Conservation (phyloP, 2,113 vertebrate genomes). For the Himantopus leucocephalus region DNA sequence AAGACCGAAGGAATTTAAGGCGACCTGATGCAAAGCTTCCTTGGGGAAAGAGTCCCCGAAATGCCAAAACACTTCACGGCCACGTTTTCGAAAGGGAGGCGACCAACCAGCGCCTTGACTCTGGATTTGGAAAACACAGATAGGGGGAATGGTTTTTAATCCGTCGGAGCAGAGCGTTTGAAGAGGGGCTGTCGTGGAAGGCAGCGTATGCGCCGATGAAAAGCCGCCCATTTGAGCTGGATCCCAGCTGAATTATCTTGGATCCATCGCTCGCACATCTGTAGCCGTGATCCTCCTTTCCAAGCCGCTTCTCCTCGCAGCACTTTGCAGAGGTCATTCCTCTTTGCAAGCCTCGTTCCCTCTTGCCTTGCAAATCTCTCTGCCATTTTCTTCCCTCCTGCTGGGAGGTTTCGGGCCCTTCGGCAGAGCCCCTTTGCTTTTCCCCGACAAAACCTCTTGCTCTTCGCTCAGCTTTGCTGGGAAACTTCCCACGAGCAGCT, state of each 20-base stretch:
- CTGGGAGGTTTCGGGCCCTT: neutral
- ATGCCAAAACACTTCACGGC: accelerated
- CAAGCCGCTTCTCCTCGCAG: neutral
- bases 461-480: neutral
- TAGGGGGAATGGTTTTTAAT: neutral
- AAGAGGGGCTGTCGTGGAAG: neutral
- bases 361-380: neutral
- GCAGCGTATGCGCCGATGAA: neutral
- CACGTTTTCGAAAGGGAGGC: neutral
- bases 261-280: neutral
- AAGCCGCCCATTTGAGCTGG: neutral
- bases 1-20: accelerated
- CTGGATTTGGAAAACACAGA: neutral
- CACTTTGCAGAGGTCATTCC: neutral
- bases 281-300: neutral
- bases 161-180: neutral
- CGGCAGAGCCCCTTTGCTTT: neutral
- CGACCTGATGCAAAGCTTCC: neutral
- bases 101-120: neutral
- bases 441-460: neutral
- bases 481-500: neutral
- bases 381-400: neutral
- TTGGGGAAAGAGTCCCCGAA: neutral
- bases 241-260: neutral
- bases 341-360: neutral